These are phyloP conservation scores for Patagioenas fasciata DNA, from an alignment of 2,113 vertebrate genomes.

Conservation along the genomic window DNA sequence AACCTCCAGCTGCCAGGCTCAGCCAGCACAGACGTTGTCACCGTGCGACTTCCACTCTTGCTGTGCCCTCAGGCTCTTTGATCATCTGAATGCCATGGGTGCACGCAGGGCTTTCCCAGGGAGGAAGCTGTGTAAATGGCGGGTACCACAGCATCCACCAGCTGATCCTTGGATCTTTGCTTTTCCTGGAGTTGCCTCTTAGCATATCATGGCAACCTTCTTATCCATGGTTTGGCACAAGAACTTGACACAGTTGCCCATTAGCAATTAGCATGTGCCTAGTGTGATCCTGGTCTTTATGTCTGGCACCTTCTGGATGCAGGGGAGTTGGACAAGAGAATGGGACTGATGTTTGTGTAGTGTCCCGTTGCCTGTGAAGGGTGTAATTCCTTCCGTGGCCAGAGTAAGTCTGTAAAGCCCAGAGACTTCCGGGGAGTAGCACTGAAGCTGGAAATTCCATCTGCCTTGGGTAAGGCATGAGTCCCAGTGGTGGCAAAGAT, in stretches of 20 bases:
- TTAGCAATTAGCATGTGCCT: too few species aligned
- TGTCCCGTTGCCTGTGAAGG: not conserved
- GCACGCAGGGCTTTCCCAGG: not conserved
- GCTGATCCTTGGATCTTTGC: not conserved
- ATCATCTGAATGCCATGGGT: not conserved
- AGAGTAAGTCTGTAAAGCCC: not conserved
- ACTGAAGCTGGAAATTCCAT: not conserved
- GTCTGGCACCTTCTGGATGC: not conserved
- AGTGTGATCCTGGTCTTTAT: not conserved
- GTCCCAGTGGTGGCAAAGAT: not conserved
- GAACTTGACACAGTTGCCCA: not conserved
- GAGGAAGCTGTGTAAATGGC: not conserved
- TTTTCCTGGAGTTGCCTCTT: not conserved
- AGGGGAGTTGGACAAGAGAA: not conserved
- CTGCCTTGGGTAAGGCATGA: not conserved
- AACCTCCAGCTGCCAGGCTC: not conserved
- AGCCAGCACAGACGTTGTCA: conserved; percentile 10
- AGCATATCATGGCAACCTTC: not conserved
- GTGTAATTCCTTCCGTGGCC: not conserved
- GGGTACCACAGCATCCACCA: not conserved
- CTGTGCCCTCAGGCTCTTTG: not conserved
- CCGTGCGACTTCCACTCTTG: accelerated
- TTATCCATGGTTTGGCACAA: not conserved
- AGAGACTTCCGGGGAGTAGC: not conserved
- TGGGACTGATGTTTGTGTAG: too few species aligned